Evolutionary conservation across 2,888 invertebrate species (phyloP).

Genomic region (Phasia obesa): DNA sequence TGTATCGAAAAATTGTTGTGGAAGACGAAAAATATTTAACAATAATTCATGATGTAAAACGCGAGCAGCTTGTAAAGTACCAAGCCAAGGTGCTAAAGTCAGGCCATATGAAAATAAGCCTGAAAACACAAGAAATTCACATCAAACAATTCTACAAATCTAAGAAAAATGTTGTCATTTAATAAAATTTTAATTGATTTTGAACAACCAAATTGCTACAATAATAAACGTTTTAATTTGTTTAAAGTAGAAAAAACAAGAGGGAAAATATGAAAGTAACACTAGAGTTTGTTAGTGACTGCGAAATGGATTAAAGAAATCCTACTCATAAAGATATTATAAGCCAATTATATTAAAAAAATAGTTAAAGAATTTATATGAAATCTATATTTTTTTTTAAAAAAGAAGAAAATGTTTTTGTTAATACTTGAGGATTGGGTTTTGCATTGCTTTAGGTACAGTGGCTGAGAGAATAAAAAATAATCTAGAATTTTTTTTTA

Average conservation of each 20-base stretch:
- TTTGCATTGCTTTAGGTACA: slow-evolving; percentile 43
- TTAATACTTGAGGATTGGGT: not conserved
- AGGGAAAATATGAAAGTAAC: not conserved
- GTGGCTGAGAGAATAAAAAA: slow-evolving; percentile 23
- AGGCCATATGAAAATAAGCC: slow-evolving; percentile 86
- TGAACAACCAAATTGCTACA: slow-evolving; percentile 55
- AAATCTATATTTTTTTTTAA: no score
- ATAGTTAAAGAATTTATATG: no score
- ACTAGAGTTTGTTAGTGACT: slow-evolving; percentile 31
- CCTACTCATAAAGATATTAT: not conserved
- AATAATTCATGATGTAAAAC: slow-evolving; percentile 82
- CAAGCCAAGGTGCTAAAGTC: slow-evolving; percentile 87
- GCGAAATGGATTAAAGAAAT: slow-evolving; percentile 17
- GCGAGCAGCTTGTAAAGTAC: slow-evolving; percentile 79
- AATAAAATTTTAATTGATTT: not conserved
- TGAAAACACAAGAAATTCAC: slow-evolving; percentile 81
- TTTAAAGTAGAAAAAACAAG: not conserved
- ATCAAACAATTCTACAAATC: slow-evolving; percentile 19
- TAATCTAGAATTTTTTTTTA: not conserved
- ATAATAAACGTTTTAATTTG: not conserved
- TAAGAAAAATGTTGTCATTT: slow-evolving; percentile 8
- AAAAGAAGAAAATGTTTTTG: not conserved
- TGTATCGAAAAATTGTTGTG: slow-evolving; percentile 85
- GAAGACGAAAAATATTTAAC: slow-evolving; percentile 83
- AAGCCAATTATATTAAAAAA: no score